Percentiles rank a stretch among this genome's conserved stretches.
phyloP scores from a whole-genome alignment of 2,888 invertebrate species.

The Drosophila austrosaltans region DNA sequence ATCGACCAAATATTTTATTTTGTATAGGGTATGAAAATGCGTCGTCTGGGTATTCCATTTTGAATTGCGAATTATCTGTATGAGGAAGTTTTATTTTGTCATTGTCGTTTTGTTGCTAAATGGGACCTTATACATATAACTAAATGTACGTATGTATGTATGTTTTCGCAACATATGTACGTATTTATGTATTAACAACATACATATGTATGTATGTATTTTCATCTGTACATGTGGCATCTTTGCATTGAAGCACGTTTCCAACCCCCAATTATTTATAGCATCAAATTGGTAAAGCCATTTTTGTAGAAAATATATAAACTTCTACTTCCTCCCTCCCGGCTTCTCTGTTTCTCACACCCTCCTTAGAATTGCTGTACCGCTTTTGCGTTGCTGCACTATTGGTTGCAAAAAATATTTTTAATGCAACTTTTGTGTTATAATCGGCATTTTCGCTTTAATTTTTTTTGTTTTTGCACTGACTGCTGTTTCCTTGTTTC shows the following conservation, averaged over 20 bases:
- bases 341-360: background rate
- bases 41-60: background rate
- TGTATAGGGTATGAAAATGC: background rate
- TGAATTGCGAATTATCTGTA: background rate
- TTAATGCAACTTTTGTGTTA: slow-evolving; percentile 7
- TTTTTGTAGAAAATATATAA: slow-evolving; percentile 46
- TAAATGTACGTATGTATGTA: too few species aligned
- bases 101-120: background rate
- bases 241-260: slow-evolving; percentile 43
- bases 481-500: background rate
- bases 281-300: slow-evolving; percentile 4
- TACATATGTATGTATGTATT: too few species aligned
- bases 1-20: background rate
- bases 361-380: background rate
- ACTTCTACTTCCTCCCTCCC: slow-evolving; percentile 26
- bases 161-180: too few species aligned
- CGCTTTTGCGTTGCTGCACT: slow-evolving; percentile 1
- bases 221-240: slow-evolving; percentile 14
- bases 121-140: background rate
- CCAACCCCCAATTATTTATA: slow-evolving; percentile 57
- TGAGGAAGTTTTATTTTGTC: background rate
- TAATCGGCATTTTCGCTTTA: background rate
- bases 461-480: background rate
- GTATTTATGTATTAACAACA: too few species aligned
- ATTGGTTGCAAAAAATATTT: slow-evolving; percentile 2